Percentiles rank a stretch among this genome's conserved stretches.
Conservation (phyloP, 2,888 invertebrate genomes). For the Heteromyza rotundicornis region DNA sequence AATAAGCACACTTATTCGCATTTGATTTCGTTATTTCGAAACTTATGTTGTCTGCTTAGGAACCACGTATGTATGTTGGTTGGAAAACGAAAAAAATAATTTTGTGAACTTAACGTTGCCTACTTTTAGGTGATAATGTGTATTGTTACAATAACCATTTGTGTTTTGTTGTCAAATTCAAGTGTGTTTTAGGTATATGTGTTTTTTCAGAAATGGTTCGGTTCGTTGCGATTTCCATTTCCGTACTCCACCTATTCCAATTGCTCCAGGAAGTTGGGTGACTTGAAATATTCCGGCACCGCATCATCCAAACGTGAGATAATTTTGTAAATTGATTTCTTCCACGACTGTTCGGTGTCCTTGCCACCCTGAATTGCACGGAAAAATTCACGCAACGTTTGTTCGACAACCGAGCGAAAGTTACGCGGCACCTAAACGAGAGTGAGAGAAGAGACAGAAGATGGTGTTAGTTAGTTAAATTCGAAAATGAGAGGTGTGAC, state of each 20-base stretch:
- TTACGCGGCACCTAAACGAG: conserved; percentile 87
- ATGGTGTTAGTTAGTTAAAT: too few species aligned
- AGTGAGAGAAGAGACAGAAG: not conserved
- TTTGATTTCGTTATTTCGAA: too few species aligned
- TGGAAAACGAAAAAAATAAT: not conserved
- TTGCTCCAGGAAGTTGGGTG: conserved; percentile 98
- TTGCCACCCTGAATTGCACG: conserved; percentile 96
- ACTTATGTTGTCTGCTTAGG: not conserved
- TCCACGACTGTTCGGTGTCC: conserved; percentile 99
- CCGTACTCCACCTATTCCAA: conserved; percentile 73
- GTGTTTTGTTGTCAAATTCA: conserved; percentile 16
- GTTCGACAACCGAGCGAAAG: conserved; percentile 97
- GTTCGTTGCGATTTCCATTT: too few species aligned
- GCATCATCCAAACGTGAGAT: conserved; percentile 99
- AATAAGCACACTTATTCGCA: too few species aligned
- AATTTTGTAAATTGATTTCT: conserved; percentile 99
- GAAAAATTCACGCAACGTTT: conserved; percentile 98
- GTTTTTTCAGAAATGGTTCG: too few species aligned
- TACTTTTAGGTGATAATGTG: not conserved
- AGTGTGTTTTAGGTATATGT: conserved; percentile 9
- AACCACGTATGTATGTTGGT: not conserved
- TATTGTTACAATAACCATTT: too few species aligned
- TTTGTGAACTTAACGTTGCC: not conserved
- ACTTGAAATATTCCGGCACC: conserved; percentile 99
- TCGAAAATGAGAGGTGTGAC: too few species aligned